These are phyloP conservation scores for Dascillus cervinus DNA, from an alignment of 2,888 invertebrate genomes.

Conservation along the genomic window DNA sequence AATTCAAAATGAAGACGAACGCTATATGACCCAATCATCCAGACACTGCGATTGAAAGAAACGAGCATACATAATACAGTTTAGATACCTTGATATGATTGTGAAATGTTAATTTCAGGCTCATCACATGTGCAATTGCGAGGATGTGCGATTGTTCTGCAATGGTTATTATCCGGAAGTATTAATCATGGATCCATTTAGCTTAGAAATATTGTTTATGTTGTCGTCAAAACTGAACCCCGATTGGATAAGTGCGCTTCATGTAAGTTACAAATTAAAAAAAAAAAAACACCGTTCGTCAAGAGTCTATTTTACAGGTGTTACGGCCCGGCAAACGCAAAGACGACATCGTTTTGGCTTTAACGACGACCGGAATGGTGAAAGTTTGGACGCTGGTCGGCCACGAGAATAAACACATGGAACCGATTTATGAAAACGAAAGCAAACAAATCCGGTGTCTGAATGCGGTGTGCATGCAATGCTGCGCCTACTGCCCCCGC, in stretches of 20 bases:
- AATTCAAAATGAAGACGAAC: too few species aligned
- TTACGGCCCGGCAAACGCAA: constrained; percentile 66
- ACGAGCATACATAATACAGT: too few species aligned
- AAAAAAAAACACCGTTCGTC: too few species aligned
- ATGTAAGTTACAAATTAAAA: constrained; percentile 65
- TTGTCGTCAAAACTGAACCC: constrained; percentile 92
- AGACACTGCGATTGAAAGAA: too few species aligned
- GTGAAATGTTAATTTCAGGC: constrained; percentile 59
- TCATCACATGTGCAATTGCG: constrained; percentile 76
- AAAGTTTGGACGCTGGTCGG: constrained; percentile 95
- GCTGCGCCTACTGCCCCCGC: constrained; percentile 92
- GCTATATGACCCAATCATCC: too few species aligned
- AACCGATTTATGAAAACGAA: constrained; percentile 92
- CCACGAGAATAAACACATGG: constrained; percentile 78
- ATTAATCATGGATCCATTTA: constrained; percentile 93
- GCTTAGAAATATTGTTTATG: constrained; percentile 84
- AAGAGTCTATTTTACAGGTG: constrained; percentile 48
- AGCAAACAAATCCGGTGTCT: constrained; percentile 93
- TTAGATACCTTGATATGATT: too few species aligned
- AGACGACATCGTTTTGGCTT: constrained; percentile 92
- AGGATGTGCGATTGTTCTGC: constrained; percentile 84
- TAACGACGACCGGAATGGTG: constrained; percentile 92
- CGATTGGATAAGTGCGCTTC: constrained; percentile 96
- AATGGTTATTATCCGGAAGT: constrained; percentile 98
- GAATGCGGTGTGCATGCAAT: constrained; percentile 87